Base-by-base conservation (phyloP, 2,888 invertebrate species). In the Trichogramma evanescens region DNA sequence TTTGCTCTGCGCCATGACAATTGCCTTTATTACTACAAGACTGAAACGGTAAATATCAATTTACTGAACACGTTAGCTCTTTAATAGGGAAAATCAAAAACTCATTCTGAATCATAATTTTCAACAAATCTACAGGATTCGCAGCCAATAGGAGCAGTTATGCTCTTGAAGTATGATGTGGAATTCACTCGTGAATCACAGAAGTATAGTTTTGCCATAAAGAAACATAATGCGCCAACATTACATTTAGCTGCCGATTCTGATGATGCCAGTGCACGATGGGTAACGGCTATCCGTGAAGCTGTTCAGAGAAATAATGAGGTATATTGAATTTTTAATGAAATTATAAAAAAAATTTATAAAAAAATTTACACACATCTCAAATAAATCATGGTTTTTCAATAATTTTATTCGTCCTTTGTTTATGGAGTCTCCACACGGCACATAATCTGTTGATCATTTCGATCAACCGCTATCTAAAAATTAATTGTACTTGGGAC, bases 11-110 rank as follows among this genome's bases (percentile, higher is more conserved):
- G 94, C 70, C 86, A 89, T 57, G 95, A 96, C 80, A 92, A 93
- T 81, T 95, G 94, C 80, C 84, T 96, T 65, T 96, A 95, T 79
- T 95, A 91, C 80, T 96, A 95, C 80, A 95, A 95, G 82, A 90
- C 89, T 71, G 92, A 93, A 79, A 83, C 88, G 78, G 94, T 94
- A 79, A 83, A 85, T 81, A 52, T 9, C n/a, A 52, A 61, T 53
- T 53, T 61, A 56, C 39, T 4, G 54, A 56, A 56, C 50, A 45
- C 50, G 50, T 45, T 57, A 7, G 50, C 4, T 13, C 3, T 7
- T 4, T 8, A 40, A 8, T 26, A 48, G 26, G 7, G 45, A 48
- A 26, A 48, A 55, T 54, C 9, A 43, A 9, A 10, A 4, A 45
- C 9, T 39, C 46, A 9, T 40, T n/a, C 51, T 44, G 54, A 44